Evolutionary conservation across 2,113 vertebrate genomes (phyloP).

Genomic region (Rafetus swinhoei): DNA sequence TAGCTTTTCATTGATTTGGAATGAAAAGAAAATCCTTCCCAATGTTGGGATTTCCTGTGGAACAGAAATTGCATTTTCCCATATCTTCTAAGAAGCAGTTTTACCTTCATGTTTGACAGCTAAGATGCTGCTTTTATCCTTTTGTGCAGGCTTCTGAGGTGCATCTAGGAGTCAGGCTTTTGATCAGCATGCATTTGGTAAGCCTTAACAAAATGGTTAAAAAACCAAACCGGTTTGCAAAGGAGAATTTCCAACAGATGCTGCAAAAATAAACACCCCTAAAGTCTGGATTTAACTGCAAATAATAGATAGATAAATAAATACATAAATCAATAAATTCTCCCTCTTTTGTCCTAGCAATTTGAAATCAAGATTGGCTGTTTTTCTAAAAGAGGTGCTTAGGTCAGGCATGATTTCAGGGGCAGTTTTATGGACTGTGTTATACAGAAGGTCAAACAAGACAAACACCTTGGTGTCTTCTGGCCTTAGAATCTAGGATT

Average conservation of each 20-base stretch:
- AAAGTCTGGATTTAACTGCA: neutral
- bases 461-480: neutral
- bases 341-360: neutral
- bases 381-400: neutral
- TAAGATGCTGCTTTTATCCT: neutral
- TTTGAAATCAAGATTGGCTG: neutral
- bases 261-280: neutral
- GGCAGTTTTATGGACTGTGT: neutral
- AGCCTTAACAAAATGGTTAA: neutral
- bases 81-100: neutral
- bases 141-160: neutral
- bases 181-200: neutral
- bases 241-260: neutral
- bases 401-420: neutral
- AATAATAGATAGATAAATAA: neutral
- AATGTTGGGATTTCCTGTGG: neutral
- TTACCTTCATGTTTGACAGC: neutral
- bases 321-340: neutral
- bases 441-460: neutral
- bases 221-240: neutral
- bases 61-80: neutral
- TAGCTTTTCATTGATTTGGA: too few relatives aligned
- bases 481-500: neutral
- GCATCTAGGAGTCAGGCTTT: neutral
- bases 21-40: too few relatives aligned